phyloP scores from a whole-genome alignment of 2,888 invertebrate species.

The Pseudococcus jackbeardsleyi region DNA sequence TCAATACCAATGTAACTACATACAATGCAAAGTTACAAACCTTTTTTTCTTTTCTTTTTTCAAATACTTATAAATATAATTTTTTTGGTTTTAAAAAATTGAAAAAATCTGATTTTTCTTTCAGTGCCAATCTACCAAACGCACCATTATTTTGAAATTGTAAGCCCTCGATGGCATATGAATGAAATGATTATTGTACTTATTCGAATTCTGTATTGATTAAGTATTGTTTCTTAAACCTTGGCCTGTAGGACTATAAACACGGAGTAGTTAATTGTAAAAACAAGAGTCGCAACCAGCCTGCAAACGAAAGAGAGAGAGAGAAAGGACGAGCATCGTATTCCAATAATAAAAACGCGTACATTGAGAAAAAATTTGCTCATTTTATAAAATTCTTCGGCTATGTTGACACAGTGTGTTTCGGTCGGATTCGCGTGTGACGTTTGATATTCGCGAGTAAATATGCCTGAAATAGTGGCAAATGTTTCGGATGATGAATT shows the following conservation, averaged over 20 bases:
- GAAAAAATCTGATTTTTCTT: neutral
- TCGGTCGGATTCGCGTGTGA: constrained; percentile 45
- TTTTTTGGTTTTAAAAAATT: neutral
- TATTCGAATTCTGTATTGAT: constrained; percentile 34
- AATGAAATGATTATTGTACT: constrained; percentile 25
- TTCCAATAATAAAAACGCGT: constrained; percentile 36
- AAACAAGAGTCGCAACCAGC: neutral
- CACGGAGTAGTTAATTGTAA: constrained; percentile 48
- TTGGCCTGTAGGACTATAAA: constrained; percentile 41
- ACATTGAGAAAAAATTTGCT: constrained; percentile 47
- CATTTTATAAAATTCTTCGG: constrained; percentile 42
- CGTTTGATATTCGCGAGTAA: constrained; percentile 6
- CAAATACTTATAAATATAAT: neutral
- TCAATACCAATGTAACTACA: too few species aligned
- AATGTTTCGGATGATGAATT: constrained; percentile 18
- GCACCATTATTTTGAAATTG: neutral
- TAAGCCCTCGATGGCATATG: neutral
- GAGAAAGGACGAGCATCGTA: constrained; percentile 25
- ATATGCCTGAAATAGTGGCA: constrained; percentile 34
- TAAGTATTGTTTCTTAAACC: constrained; percentile 48
- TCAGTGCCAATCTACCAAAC: neutral
- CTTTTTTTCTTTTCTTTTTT: too few species aligned
- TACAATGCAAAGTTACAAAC: too few species aligned
- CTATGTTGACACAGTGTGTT: constrained; percentile 51
- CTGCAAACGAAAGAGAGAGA: neutral